These are phyloP conservation scores for Sphaerophoria taeniata DNA, from an alignment of 2,888 invertebrate species.

Conservation along the genomic window DNA sequence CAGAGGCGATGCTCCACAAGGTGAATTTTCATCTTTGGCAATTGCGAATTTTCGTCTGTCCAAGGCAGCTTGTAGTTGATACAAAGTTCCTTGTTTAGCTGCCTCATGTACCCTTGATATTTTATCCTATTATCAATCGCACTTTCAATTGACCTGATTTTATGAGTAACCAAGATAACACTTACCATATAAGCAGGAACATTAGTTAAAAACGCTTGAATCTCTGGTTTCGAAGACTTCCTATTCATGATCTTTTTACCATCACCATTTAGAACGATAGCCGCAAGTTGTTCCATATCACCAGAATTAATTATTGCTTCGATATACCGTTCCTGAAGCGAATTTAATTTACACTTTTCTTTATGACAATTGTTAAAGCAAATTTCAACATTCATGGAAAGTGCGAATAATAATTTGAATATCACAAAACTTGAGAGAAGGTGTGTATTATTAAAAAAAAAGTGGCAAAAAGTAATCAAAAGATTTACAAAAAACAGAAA, in stretches of 20 bases:
- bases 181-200: conserved; percentile 94
- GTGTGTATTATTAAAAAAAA: conserved; percentile 12
- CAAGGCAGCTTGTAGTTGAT: conserved; percentile 92
- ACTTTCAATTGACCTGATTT: no score
- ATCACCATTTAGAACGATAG: conserved; percentile 94
- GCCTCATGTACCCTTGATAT: conserved; percentile 94
- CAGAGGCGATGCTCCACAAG: conserved; percentile 92
- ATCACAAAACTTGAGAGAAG: conserved; percentile 16
- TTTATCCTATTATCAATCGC: conserved; percentile 87
- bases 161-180: neutral
- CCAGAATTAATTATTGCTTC: conserved; percentile 87
- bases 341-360: neutral
- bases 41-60: conserved; percentile 96
- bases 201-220: conserved; percentile 94
- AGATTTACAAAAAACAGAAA: conserved; percentile 40
- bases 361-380: neutral
- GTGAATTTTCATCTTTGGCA: conserved; percentile 92
- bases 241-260: conserved; percentile 90
- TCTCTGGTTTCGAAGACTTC: conserved; percentile 88
- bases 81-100: conserved; percentile 91
- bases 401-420: conserved; percentile 31
- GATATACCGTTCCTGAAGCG: conserved; percentile 86
- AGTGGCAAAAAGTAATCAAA: conserved; percentile 54
- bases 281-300: conserved; percentile 95
- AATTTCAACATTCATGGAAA: neutral